Evolutionary conservation across 1,140 invertebrate genomes (phyloP), one percentile per base, ranked within the genome.

Genomic region (Solenopsis fugax): DNA sequence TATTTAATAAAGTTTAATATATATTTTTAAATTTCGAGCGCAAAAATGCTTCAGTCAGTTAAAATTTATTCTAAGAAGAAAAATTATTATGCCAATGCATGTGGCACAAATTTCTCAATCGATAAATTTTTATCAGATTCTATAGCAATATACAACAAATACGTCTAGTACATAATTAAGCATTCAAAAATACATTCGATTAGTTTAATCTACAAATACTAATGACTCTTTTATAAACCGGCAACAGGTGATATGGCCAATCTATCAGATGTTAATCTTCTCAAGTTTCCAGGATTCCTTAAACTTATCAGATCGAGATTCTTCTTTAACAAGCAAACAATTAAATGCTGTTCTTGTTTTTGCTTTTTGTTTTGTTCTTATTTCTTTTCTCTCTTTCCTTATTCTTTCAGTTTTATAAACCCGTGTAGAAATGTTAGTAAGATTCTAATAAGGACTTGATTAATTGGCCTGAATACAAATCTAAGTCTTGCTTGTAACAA

Each of bases 161-260:
- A 54, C 4, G 13, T 56, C 10, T n/a, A 21, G 29, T 4, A 76
- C 21, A 58, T 12, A 45, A 29, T 76, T n/a, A 76, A 77, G 2
- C 4, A 41, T 41, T 41, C 24, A 16, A 58, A 58, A 75, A 16
- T 75, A 45, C 37, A n/a, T 37, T 67, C n/a, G 13, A 78, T 78
- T n/a, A 29, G 4, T 60, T 29, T 78, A 72, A 48, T 34, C 3
- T 72, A 24, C 9, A 4, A 54, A 29, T 21, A 48, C 13, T 72
- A 78, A 88, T 88, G 54, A 60, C 45, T 85, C 48, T 54, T 48
- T 81, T 80, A 58, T 60, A 80, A 72, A 41, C n/a, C 18, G 12
- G 87, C 88, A 89, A 88, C 87, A 89, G 75, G 88, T 88, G 54
- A 86, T 60, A 18, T 60, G 72, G 52, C 29, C 58, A 71, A 41